Base-by-base conservation (phyloP, 2,888 invertebrate species). In the Tribolium freemani region DNA sequence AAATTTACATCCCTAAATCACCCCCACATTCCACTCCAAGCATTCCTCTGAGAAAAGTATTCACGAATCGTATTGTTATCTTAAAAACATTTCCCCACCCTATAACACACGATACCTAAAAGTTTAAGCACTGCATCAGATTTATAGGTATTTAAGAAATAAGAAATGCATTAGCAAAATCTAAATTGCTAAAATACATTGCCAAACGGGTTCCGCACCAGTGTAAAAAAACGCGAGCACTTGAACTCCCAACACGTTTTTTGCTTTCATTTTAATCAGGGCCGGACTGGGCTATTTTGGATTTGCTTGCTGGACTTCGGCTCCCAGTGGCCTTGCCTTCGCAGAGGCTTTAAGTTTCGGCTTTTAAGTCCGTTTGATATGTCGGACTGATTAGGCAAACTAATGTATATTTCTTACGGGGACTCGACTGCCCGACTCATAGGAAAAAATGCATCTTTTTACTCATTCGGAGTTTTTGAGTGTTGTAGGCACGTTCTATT, bases 151-250 rank as follows among this genome's bases (percentile, higher is more conserved):
- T 82, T 82, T 61, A 72, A 72, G 81, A 81, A 82, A 80, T 81
- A 81, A 81, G 81, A 81, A 82, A 80, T 82, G 80, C 82, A 82
- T 83, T 82, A 81, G 80, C 78, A 81, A 81, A 82, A 81, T 82
- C 81, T 82, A 81, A 81, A 79, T 78, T 78, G 79, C 79, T 83
- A 79, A 81, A 82, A 81, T 80, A 80, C 81, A 82, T 83, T 81
- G 16, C 81, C 78, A 38, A 38, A 38, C 38, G 38, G n/a, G 38
- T n/a, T 38, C 38, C 38, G n/a, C 38, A 38, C 8, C 8, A 38
- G 3, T 38, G 38, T n/a, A 38, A 38, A 26, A 16, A 3, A 38
- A 38, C 38, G 38, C 38, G 3, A 2, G 9, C 38, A 38, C 38
- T 38, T 38, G 9, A n/a, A 38, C 38, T 9, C 38, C 38, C 38